phyloP scores from a whole-genome alignment of 2,888 invertebrate genomes.

The Platerodrilus igneus region DNA sequence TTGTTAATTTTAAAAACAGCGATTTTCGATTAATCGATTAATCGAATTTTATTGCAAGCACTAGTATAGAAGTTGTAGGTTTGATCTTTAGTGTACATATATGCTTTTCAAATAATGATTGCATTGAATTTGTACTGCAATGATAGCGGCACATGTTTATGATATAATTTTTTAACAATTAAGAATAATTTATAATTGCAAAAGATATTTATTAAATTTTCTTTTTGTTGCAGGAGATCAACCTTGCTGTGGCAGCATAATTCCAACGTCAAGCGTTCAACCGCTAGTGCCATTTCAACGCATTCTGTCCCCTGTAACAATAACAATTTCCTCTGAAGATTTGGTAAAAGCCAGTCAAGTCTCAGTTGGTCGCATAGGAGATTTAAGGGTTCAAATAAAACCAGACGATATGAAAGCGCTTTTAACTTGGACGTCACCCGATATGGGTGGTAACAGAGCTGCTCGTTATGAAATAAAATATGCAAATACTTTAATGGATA shows the following conservation, averaged over 20 bases:
- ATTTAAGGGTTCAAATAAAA: constrained; percentile 50
- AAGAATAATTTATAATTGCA: no score
- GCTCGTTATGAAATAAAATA: constrained; percentile 53
- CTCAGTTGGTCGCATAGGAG: constrained; percentile 53
- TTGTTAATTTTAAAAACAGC: no score
- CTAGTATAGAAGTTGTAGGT: no score
- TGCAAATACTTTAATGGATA: constrained; percentile 45
- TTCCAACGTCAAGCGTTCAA: constrained; percentile 48
- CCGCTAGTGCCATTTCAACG: constrained; percentile 53
- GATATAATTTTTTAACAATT: neutral
- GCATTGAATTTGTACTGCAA: no score
- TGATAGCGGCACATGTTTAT: no score
- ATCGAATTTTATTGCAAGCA: no score
- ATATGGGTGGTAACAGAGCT: constrained; percentile 52
- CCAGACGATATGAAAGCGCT: constrained; percentile 50
- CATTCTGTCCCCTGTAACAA: constrained; percentile 49
- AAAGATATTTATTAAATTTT: constrained; percentile 4
- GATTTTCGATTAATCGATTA: no score
- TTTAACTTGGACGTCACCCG: constrained; percentile 58
- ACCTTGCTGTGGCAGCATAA: constrained; percentile 53
- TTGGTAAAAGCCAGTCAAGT: constrained; percentile 38
- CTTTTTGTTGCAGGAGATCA: constrained; percentile 38
- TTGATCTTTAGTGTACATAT: no score
- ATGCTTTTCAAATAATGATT: no score
- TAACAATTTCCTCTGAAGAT: constrained; percentile 46